Percentiles rank a stretch among this genome's conserved stretches.
These are phyloP conservation scores for Neodiprion pinetum DNA, from an alignment of 1,140 invertebrate species.

Conservation along the genomic window DNA sequence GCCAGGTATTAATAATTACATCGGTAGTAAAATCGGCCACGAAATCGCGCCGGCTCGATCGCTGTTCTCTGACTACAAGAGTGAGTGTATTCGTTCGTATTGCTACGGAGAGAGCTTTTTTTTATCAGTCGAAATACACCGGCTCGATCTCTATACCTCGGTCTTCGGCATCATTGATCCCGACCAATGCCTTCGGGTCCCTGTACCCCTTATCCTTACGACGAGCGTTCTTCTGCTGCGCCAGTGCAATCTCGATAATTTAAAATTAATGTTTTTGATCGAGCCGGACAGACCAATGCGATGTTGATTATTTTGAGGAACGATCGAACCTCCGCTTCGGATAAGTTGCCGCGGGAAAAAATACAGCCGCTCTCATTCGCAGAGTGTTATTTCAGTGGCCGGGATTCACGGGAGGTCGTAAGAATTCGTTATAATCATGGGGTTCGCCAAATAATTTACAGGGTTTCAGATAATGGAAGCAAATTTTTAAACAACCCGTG, in stretches of 20 bases:
- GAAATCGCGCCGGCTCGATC: too few relatives aligned
- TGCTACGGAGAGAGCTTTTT: too few relatives aligned
- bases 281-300: constrained; percentile 29
- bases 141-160: neutral
- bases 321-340: constrained; percentile 21
- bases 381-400: neutral
- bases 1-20: too few relatives aligned
- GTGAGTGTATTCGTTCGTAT: too few relatives aligned
- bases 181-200: constrained; percentile 29
- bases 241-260: constrained; percentile 38
- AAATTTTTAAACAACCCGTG: too few relatives aligned
- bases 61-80: too few relatives aligned
- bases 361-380: constrained; percentile 28
- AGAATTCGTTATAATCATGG: too few relatives aligned
- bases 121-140: too few relatives aligned
- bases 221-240: neutral
- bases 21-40: too few relatives aligned
- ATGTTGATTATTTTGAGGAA: constrained; percentile 39
- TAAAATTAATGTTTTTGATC: constrained; percentile 41
- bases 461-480: too few relatives aligned
- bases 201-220: constrained; percentile 20
- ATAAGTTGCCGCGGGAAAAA: constrained; percentile 21
- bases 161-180: constrained; percentile 32
- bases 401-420: too few relatives aligned
- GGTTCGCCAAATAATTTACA: too few relatives aligned